Evolutionary conservation across 2,888 invertebrate species (phyloP).

Genomic region (Thymelicus acteon): DNA sequence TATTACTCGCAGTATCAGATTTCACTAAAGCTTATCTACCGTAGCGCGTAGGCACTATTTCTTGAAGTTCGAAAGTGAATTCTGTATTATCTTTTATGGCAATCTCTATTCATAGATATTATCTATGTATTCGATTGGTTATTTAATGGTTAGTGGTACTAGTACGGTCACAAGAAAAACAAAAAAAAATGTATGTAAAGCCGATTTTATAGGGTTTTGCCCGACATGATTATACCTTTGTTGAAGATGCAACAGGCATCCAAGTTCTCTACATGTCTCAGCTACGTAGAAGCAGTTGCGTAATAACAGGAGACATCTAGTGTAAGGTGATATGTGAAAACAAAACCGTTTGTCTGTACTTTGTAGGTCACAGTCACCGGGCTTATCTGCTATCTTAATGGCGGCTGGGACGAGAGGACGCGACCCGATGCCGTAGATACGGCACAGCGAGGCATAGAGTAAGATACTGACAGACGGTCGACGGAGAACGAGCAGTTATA

Average conservation of each 20-base stretch:
- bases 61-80: slow-evolving; percentile 7
- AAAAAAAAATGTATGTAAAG: not conserved
- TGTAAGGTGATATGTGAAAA: slow-evolving; percentile 16
- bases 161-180: not conserved
- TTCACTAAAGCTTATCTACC: slow-evolving; percentile 1
- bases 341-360: slow-evolving; percentile 30
- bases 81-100: slow-evolving; percentile 12
- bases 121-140: slow-evolving; percentile 1
- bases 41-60: not conserved
- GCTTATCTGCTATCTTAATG: slow-evolving; percentile 57
- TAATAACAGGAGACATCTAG: slow-evolving; percentile 6
- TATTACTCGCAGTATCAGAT: not conserved
- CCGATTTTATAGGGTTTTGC: too few species aligned
- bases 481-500: not conserved
- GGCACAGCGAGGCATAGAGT: not conserved
- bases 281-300: not conserved
- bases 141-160: not conserved
- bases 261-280: not conserved
- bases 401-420: slow-evolving; percentile 52
- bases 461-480: not conserved
- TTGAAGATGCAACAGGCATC: not conserved
- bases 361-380: slow-evolving; percentile 27
- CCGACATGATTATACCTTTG: too few species aligned
- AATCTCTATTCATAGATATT: slow-evolving; percentile 1
- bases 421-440: slow-evolving; percentile 54